Conservation (phyloP, 2,113 vertebrate genomes). For the Merops nubicus region DNA sequence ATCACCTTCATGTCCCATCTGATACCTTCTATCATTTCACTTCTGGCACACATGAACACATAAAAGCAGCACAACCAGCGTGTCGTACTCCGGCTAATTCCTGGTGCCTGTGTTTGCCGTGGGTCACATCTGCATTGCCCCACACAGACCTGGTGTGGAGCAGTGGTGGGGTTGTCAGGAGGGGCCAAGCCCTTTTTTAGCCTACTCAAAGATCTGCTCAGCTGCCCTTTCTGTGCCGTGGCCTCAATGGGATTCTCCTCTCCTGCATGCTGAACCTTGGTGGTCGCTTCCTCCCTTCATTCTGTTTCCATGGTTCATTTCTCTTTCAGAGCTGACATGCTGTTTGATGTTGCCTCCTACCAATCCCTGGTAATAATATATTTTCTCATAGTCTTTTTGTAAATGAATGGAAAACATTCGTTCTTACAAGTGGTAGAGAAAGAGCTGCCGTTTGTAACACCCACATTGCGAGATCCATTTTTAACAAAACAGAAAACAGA, state of each 20-base stretch:
- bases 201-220: background rate
- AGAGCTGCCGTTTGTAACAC: background rate
- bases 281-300: background rate
- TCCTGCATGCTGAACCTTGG: background rate
- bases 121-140: background rate
- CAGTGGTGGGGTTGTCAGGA: background rate
- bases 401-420: slow-evolving; percentile 18
- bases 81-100: background rate
- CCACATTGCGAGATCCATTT: background rate
- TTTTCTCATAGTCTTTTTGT: slow-evolving; percentile 13
- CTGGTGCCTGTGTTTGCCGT: accelerated
- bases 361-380: slow-evolving; percentile 18
- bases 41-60: accelerated
- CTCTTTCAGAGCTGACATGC: background rate
- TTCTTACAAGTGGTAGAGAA: background rate
- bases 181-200: background rate
- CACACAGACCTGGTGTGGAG: accelerated
- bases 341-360: slow-evolving; percentile 48
- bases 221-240: accelerated
- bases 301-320: slow-evolving; percentile 17
- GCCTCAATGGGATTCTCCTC: background rate
- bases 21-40: background rate
- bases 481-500: slow-evolving; percentile 44
- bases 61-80: background rate
- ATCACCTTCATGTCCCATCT: background rate